These are phyloP conservation scores for Falcunculus frontatus DNA, from an alignment of 2,113 vertebrate genomes.

Conservation along the genomic window DNA sequence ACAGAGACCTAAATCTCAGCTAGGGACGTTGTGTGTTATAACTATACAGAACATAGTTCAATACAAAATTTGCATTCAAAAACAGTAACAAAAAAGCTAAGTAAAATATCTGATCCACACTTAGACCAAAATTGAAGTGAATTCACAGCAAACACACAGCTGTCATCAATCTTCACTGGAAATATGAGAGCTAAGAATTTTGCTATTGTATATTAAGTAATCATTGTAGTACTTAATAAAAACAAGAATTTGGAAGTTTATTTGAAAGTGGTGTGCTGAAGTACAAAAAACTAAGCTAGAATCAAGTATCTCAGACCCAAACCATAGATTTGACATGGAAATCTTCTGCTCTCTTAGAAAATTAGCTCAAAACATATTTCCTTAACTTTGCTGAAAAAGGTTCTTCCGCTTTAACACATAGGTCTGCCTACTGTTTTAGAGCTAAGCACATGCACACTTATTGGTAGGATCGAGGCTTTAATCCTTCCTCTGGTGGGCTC, in stretches of 20 bases:
- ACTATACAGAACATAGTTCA: not conserved
- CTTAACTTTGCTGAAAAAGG: not conserved
- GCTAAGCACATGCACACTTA: not conserved
- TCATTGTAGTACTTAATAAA: not conserved
- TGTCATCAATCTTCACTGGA: not conserved
- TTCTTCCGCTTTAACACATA: not conserved
- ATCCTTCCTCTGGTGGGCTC: not conserved
- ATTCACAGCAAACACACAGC: not conserved
- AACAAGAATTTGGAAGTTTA: not conserved
- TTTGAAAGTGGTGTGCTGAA: not conserved
- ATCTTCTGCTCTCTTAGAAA: not conserved
- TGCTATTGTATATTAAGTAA: not conserved
- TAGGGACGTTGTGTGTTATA: not conserved
- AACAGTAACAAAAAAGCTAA: not conserved
- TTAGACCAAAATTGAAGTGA: not conserved
- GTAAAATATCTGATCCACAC: not conserved
- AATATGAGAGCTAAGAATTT: not conserved
- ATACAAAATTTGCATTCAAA: not conserved
- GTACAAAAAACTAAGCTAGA: not conserved
- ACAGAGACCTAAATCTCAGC: not conserved
- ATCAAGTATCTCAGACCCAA: not conserved
- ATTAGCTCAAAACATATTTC: not conserved
- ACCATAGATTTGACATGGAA: not conserved
- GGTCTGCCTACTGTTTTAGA: not conserved
- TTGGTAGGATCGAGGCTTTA: not conserved